A percentile compares a stretch with the other conserved stretches of the same genome.
Evolutionary conservation across 2,888 invertebrate genomes (phyloP).

Genomic region (Ormyrus labotus): DNA sequence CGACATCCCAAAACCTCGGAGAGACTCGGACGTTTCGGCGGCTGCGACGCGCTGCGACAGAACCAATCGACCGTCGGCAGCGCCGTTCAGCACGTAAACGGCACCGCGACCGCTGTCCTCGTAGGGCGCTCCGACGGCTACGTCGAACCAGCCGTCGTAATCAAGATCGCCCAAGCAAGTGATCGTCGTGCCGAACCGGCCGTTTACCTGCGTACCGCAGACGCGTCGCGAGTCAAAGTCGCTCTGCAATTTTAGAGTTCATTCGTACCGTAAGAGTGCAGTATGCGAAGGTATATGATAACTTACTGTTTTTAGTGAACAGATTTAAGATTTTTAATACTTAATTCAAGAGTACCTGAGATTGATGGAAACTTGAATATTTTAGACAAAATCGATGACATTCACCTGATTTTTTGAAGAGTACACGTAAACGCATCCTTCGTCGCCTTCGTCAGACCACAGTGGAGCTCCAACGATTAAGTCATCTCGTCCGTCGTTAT

Average conservation of each 20-base stretch:
- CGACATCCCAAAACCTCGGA: slow-evolving; percentile 74
- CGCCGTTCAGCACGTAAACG: slow-evolving; percentile 64
- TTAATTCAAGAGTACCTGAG: too few species aligned
- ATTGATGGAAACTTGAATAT: background rate
- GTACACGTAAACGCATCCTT: slow-evolving; percentile 77
- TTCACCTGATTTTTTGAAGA: slow-evolving; percentile 58
- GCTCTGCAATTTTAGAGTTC: too few species aligned
- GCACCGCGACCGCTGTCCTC: slow-evolving; percentile 67
- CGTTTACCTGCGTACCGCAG: slow-evolving; percentile 74
- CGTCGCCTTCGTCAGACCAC: slow-evolving; percentile 67
- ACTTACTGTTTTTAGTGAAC: too few species aligned
- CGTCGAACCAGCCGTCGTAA: slow-evolving; percentile 77
- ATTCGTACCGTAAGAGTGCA: too few species aligned
- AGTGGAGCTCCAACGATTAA: slow-evolving; percentile 69
- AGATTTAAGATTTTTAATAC: too few species aligned
- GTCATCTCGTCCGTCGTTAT: slow-evolving; percentile 68
- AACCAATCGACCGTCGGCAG: slow-evolving; percentile 15
- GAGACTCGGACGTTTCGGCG: background rate
- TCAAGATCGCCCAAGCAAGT: slow-evolving; percentile 80
- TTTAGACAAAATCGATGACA: background rate
- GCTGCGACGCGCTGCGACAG: slow-evolving; percentile 14
- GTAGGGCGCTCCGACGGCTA: slow-evolving; percentile 71
- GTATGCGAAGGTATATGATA: too few species aligned
- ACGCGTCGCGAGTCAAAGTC: slow-evolving; percentile 51
- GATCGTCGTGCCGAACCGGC: slow-evolving; percentile 79